Evolutionary conservation across 1,140 invertebrate species (phyloP).

Genomic region (Batillaria attramentaria): DNA sequence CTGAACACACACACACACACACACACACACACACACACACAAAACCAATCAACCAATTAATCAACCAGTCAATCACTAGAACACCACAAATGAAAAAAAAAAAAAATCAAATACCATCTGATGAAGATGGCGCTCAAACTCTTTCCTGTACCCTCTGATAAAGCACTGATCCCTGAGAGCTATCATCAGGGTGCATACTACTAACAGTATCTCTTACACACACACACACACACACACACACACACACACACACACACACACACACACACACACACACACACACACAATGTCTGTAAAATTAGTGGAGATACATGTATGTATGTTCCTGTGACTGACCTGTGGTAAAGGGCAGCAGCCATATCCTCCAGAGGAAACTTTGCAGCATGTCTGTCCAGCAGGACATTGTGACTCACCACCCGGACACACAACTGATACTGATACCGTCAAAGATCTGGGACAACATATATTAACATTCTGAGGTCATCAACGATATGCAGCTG

Average conservation of each 20-base stretch:
- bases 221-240: no score
- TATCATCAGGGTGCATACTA: not conserved
- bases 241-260: no score
- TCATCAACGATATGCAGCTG: no score
- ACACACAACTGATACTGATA: slow-evolving; percentile 45
- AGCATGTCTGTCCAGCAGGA: slow-evolving; percentile 70
- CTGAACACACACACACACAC: slow-evolving; percentile 48
- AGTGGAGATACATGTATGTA: not conserved
- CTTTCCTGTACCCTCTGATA: not conserved
- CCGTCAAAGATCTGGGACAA: not conserved
- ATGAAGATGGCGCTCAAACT: not conserved
- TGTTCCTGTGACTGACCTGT: slow-evolving; percentile 57
- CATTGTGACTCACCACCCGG: slow-evolving; percentile 59
- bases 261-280: not conserved
- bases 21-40: no score
- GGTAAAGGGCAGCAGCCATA: slow-evolving; percentile 71
- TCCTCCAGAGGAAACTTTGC: slow-evolving; percentile 56
- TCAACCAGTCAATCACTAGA: not conserved
- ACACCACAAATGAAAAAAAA: no score
- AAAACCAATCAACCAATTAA: no score
- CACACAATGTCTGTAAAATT: not conserved
- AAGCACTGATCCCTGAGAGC: not conserved
- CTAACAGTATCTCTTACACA: no score
- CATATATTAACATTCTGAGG: no score
- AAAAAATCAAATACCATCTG: slow-evolving; percentile 21